Evolutionary conservation across 2,888 invertebrate genomes (phyloP).

Genomic region (Dynastes grantii): DNA sequence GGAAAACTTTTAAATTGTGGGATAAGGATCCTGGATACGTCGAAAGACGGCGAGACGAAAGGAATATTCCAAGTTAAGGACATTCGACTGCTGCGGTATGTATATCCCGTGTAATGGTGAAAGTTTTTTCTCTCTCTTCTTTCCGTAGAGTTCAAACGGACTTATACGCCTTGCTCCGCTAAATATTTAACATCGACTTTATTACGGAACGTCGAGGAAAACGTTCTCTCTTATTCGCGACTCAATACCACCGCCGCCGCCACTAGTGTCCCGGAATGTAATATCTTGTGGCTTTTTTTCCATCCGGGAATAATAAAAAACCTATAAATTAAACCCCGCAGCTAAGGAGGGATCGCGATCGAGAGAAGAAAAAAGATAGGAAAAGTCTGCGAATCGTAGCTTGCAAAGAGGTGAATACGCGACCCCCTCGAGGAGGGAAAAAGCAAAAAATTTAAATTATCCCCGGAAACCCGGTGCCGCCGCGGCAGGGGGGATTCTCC

Average conservation of each 20-base stretch:
- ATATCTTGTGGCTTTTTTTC: conserved; percentile 61
- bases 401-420: background rate
- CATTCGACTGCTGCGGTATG: too few species aligned
- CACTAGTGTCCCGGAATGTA: conserved; percentile 56
- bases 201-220: conserved; percentile 59
- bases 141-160: too few species aligned
- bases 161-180: conserved; percentile 54
- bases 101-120: too few species aligned
- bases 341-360: background rate
- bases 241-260: conserved; percentile 1
- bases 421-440: too few species aligned
- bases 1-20: conserved; percentile 8
- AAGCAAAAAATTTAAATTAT: conserved; percentile 49
- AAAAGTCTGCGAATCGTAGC: background rate
- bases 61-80: too few species aligned
- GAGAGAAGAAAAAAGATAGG: background rate
- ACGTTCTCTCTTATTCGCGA: conserved; percentile 53
- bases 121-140: too few species aligned
- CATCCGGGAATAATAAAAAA: conserved; percentile 63
- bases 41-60: background rate
- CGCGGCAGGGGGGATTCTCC: conserved; percentile 25
- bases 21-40: background rate
- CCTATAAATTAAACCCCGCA: conserved; percentile 58
- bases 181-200: conserved; percentile 67
- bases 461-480: too few species aligned